phyloP scores from a whole-genome alignment of 1,140 invertebrate genomes.

The Palaemon carinicauda region DNA sequence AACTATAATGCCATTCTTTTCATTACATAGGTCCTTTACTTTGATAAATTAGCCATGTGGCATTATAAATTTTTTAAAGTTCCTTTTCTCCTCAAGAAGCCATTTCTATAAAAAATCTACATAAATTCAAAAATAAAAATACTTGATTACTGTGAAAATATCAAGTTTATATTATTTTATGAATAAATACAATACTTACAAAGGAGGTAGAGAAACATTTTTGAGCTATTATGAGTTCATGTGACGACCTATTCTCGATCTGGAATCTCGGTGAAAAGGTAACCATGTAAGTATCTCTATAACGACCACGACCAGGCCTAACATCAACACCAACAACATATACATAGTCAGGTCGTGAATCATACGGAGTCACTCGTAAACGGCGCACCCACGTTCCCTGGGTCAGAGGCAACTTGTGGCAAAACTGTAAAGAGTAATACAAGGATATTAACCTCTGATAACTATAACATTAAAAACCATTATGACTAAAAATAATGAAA shows the following conservation, averaged over 20 bases:
- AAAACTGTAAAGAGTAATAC: slow-evolving; percentile 72
- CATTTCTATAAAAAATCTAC: too few relatives aligned
- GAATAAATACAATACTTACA: slow-evolving; percentile 21
- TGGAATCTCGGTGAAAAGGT: slow-evolving; percentile 92
- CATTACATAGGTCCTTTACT: too few relatives aligned
- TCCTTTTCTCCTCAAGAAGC: too few relatives aligned
- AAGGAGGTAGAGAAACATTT: slow-evolving; percentile 75
- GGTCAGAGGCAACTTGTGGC: slow-evolving; percentile 81
- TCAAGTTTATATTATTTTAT: not conserved
- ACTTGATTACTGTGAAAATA: not conserved
- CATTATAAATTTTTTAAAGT: too few relatives aligned
- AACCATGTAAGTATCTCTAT: slow-evolving; percentile 89
- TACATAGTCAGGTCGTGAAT: slow-evolving; percentile 73
- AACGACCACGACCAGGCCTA: slow-evolving; percentile 84
- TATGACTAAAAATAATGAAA: too few relatives aligned
- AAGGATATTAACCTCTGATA: too few relatives aligned
- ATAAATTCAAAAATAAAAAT: too few relatives aligned
- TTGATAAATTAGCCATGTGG: too few relatives aligned
- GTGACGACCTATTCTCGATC: slow-evolving; percentile 88
- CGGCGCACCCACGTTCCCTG: slow-evolving; percentile 76
- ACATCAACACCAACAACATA: slow-evolving; percentile 86
- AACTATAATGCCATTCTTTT: too few relatives aligned
- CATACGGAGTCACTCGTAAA: slow-evolving; percentile 72
- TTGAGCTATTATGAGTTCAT: slow-evolving; percentile 86
- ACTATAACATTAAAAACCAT: too few relatives aligned